These are phyloP conservation scores for Actinostola sp. DNA, from an alignment of 92 coral and sea anemone genomes.

Conservation along the genomic window DNA sequence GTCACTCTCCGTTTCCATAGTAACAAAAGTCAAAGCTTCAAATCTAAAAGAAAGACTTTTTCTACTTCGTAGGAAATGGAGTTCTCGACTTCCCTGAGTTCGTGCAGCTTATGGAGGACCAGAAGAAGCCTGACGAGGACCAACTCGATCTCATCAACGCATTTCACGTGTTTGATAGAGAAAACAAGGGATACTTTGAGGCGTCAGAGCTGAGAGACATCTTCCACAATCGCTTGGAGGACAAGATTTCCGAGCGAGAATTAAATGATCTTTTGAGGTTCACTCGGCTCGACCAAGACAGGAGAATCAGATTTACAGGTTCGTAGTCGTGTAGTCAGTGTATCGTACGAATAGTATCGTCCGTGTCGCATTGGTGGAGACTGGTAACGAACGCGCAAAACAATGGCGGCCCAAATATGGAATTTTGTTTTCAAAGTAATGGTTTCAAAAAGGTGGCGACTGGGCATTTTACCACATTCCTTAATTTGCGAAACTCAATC, in stretches of 20 bases:
- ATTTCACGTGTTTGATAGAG: constrained; percentile 70
- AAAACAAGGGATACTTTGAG: constrained; percentile 72
- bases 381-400: too few relatives aligned
- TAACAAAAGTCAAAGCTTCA: not conserved
- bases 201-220: constrained; percentile 71
- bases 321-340: not conserved
- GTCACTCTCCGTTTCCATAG: too few relatives aligned
- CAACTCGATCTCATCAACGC: constrained; percentile 64
- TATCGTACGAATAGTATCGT: not conserved
- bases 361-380: not conserved
- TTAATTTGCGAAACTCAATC: too few relatives aligned
- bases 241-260: constrained; percentile 61
- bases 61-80: constrained; percentile 59
- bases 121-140: constrained; percentile 66
- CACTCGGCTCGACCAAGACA: constrained; percentile 46
- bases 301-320: constrained; percentile 63
- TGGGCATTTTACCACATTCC: too few relatives aligned
- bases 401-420: too few relatives aligned
- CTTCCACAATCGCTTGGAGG: constrained; percentile 56
- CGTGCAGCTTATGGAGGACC: constrained; percentile 52
- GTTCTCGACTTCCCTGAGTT: constrained; percentile 71
- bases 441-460: too few relatives aligned
- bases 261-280: constrained; percentile 51
- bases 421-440: too few relatives aligned
- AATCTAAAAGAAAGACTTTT: not conserved